A percentile compares a stretch with the other conserved stretches of the same genome.
Conservation (phyloP, 2,113 vertebrate species). For the Chaenogobius annularis region DNA sequence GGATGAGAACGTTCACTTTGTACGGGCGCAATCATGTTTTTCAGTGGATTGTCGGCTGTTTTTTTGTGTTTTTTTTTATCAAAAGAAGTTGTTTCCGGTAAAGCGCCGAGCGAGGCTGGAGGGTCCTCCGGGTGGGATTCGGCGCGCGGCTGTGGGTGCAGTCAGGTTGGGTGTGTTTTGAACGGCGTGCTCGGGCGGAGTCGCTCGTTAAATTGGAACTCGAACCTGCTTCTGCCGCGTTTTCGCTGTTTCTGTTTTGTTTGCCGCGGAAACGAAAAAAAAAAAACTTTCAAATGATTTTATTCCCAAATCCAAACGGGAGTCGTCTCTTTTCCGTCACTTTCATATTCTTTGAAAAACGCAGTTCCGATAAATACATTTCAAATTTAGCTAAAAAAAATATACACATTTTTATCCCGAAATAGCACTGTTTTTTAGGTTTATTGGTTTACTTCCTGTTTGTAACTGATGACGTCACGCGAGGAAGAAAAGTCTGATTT, state of each 20-base stretch:
- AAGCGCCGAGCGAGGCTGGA: conserved; percentile 19
- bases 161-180: not conserved
- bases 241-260: not conserved
- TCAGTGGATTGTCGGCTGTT: conserved; percentile 46
- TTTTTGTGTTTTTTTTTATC: conserved; percentile 28
- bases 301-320: too few relatives aligned
- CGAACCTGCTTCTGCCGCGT: not conserved
- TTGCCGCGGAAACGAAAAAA: too few relatives aligned
- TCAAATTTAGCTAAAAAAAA: too few relatives aligned
- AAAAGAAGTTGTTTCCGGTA: conserved; percentile 53
- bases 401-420: too few relatives aligned
- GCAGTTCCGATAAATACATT: too few relatives aligned
- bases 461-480: too few relatives aligned
- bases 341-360: too few relatives aligned
- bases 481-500: too few relatives aligned
- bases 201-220: not conserved
- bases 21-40: conserved; percentile 56
- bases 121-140: not conserved
- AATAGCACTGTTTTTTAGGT: too few relatives aligned
- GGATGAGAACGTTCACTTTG: conserved; percentile 60
- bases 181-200: not conserved
- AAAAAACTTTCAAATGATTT: too few relatives aligned
- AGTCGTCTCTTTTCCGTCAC: too few relatives aligned
- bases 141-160: not conserved
- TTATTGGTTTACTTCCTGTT: too few relatives aligned